Evolutionary conservation across 2,888 invertebrate species (phyloP).

Genomic region (Lumbricus terrestris): DNA sequence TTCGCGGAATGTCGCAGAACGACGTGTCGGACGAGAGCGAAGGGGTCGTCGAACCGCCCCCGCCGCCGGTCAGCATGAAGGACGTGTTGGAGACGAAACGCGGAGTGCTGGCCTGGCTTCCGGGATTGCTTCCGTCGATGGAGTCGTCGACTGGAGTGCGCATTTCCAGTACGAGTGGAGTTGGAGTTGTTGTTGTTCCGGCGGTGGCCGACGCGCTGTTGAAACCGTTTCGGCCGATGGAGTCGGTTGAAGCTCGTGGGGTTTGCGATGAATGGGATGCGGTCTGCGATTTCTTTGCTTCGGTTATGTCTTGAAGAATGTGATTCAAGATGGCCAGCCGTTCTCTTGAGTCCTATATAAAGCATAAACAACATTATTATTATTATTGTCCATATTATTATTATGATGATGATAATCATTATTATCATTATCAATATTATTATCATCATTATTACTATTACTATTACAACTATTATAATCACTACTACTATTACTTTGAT

Average conservation of each 20-base stretch:
- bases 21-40: background rate
- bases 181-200: background rate
- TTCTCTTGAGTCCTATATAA: background rate
- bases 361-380: background rate
- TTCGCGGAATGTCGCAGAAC: conserved; percentile 8
- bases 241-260: background rate
- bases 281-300: background rate
- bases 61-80: background rate
- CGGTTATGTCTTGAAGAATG: background rate
- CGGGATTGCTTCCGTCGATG: background rate
- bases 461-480: too few species aligned
- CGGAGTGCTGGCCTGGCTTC: background rate
- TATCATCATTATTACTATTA: too few species aligned
- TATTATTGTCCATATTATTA: too few species aligned
- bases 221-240: background rate
- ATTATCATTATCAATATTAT: too few species aligned
- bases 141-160: background rate
- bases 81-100: background rate
- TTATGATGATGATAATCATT: too few species aligned
- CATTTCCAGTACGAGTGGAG: background rate
- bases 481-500: too few species aligned
- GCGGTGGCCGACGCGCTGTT: background rate
- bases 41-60: background rate
- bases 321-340: background rate
- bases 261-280: background rate